phyloP scores from a whole-genome alignment of 1,140 invertebrate genomes.

The Drosophila pallidifrons region DNA sequence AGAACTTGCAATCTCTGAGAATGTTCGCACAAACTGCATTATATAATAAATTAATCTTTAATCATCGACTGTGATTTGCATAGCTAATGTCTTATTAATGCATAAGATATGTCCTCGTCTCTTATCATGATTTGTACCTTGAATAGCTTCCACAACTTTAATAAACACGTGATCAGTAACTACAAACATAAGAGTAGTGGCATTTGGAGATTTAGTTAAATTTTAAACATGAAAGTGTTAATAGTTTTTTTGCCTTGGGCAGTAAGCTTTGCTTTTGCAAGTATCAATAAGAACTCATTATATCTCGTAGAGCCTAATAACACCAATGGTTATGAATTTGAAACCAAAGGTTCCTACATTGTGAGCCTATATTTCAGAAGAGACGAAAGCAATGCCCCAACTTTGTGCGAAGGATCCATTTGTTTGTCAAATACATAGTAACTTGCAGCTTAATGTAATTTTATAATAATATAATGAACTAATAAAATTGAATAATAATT shows the following conservation, averaged over 20 bases:
- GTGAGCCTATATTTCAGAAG: conserved; percentile 82
- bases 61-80: neutral
- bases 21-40: too few relatives aligned
- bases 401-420: too few relatives aligned
- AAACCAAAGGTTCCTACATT: conserved; percentile 86
- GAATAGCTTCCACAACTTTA: neutral
- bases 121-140: neutral
- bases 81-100: neutral
- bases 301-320: neutral
- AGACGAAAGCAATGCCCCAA: too few relatives aligned
- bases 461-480: too few relatives aligned
- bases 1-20: too few relatives aligned
- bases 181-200: neutral
- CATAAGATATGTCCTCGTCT: too few relatives aligned
- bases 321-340: conserved; percentile 45
- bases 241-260: neutral
- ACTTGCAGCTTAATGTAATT: too few relatives aligned
- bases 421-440: too few relatives aligned
- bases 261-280: conserved; percentile 6
- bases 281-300: neutral
- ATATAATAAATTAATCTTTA: too few relatives aligned
- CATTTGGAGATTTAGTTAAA: neutral
- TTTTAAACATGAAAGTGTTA: neutral
- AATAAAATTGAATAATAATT: too few relatives aligned
- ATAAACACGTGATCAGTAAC: neutral